phyloP scores from a whole-genome alignment of 2,113 vertebrate species.

The Sturnira hondurensis region DNA sequence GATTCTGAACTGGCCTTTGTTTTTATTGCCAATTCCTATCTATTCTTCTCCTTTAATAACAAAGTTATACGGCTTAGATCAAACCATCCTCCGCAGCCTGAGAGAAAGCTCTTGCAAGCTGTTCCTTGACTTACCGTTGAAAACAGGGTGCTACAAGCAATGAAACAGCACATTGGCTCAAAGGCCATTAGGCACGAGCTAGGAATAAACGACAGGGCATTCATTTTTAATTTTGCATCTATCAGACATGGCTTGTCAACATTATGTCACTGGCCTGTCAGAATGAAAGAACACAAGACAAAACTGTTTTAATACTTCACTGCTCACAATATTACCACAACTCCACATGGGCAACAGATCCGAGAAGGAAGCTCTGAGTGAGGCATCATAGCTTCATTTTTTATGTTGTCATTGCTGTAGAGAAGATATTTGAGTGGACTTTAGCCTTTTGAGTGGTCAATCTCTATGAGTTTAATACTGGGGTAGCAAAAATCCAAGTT shows the following conservation, averaged over 20 bases:
- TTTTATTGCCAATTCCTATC: background rate
- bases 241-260: constrained; percentile 44
- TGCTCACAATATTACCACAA: constrained; percentile 26
- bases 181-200: background rate
- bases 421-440: background rate
- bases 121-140: background rate
- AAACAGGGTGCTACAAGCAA: background rate
- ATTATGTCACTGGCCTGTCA: constrained; percentile 52
- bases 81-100: background rate
- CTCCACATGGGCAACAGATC: background rate
- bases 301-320: constrained; percentile 67
- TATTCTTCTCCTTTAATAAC: constrained; percentile 11
- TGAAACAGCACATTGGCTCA: background rate
- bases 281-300: constrained; percentile 57
- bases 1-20: background rate
- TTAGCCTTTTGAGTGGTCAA: background rate
- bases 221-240: constrained; percentile 54
- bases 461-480: background rate
- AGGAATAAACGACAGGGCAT: background rate
- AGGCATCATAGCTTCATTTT: background rate
- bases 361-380: background rate
- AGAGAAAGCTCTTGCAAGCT: background rate
- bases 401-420: constrained; percentile 40
- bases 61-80: background rate
- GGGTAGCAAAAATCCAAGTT: background rate